Evolutionary conservation across 2,888 invertebrate species (phyloP).

Genomic region (Erebia aethiops): DNA sequence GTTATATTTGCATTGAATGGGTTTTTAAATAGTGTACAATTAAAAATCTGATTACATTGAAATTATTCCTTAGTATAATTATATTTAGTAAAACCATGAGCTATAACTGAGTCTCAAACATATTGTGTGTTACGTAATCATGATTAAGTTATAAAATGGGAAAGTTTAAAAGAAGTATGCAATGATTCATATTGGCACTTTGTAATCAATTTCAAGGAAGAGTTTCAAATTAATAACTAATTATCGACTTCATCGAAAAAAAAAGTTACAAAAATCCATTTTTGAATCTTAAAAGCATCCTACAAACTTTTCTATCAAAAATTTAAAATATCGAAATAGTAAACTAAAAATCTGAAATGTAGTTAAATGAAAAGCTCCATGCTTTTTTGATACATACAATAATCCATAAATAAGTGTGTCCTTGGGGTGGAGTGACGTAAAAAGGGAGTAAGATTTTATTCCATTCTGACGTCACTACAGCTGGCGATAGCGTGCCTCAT

Average conservation of each 20-base stretch:
- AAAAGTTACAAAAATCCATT: not conserved
- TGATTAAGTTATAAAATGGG: not conserved
- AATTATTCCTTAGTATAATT: not conserved
- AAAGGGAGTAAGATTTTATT: conserved; percentile 51
- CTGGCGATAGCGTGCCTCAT: conserved; percentile 62
- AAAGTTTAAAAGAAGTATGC: not conserved
- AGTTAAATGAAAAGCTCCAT: not conserved
- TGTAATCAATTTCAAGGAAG: not conserved
- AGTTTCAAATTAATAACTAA: not conserved
- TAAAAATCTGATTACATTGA: not conserved
- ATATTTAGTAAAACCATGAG: not conserved
- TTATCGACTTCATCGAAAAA: not conserved
- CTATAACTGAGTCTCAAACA: not conserved
- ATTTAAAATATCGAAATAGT: not conserved
- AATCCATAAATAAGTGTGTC: conserved; percentile 40
- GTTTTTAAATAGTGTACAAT: not conserved
- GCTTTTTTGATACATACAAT: conserved; percentile 29
- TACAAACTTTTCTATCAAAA: not conserved
- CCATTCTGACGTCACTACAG: conserved; percentile 68
- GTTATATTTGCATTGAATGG: too few species aligned
- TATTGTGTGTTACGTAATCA: not conserved
- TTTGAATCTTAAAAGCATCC: not conserved
- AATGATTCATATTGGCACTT: not conserved
- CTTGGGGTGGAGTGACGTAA: conserved; percentile 59
- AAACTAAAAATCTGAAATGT: not conserved